Percentiles rank a stretch among this genome's conserved stretches.
Evolutionary conservation across 2,888 invertebrate genomes (phyloP).

Genomic region (Kryphioiulus occultus): DNA sequence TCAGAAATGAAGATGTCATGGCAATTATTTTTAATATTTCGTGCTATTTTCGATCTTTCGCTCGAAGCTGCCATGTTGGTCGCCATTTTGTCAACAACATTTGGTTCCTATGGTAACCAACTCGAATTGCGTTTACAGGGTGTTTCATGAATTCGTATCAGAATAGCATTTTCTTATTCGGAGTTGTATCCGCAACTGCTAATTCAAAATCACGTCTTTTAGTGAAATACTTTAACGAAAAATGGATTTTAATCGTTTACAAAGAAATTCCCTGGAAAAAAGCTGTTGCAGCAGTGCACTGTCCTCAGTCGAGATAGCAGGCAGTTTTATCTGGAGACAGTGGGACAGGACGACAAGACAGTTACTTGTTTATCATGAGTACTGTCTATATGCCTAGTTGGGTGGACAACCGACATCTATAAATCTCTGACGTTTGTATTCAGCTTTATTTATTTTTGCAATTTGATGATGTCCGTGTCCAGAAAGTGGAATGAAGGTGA

Average conservation of each 20-base stretch:
- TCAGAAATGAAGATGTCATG: neutral
- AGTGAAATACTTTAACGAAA: neutral
- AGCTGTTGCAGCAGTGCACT: neutral
- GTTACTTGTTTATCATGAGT: slow-evolving; percentile 6
- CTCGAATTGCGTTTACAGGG: neutral
- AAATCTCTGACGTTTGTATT: neutral
- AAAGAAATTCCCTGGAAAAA: neutral
- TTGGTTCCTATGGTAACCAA: neutral
- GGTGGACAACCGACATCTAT: neutral
- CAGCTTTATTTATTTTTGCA: neutral
- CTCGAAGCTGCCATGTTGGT: neutral
- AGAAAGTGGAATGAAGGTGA: slow-evolving; percentile 32
- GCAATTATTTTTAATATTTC: neutral
- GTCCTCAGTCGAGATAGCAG: neutral
- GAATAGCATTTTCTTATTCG: neutral
- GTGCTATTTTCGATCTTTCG: neutral
- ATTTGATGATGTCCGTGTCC: neutral
- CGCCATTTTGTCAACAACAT: neutral
- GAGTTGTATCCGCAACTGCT: neutral
- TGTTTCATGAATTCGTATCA: neutral
- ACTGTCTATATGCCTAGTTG: neutral
- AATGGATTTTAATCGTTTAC: neutral
- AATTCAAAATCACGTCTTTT: neutral
- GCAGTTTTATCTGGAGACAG: slow-evolving; percentile 29
- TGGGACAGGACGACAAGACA: slow-evolving; percentile 34